Evolutionary conservation across 2,888 invertebrate species (phyloP), one percentile per base, ranked within the genome.

Genomic region (Parnassius mnemosyne): DNA sequence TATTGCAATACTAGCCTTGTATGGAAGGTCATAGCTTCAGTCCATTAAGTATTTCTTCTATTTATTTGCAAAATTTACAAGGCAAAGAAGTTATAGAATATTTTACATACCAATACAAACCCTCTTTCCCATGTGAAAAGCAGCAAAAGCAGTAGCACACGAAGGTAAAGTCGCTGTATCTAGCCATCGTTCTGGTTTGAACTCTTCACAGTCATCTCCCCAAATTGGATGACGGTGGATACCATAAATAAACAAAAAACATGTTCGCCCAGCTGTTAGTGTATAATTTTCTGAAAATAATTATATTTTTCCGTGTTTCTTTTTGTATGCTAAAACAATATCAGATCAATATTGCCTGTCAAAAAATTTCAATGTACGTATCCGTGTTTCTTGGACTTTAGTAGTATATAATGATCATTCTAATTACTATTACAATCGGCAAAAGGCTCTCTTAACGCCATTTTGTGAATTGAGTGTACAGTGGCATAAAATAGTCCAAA

Each of bases 131-230:
- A 84, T 66, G 65, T 84, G 79, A 64, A 86, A 86, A 0, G 77
- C 79, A 7, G 78, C 78, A 34, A 78, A 86, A 0, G 79, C 76
- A 34, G 76, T 80, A 0, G 77, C 75, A 55, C 74, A 80, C 9
- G 77, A 74, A 1, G 84, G 83, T 58, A 84, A 57, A 0, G 63
- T 70, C 9, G 71, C 66, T 0, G 79, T 77, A 13, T 81, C 75
- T 3, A 85, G 65, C 86, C 86, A 85, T 10, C 85, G 71, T 51
- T 85, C 83, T 0, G 85, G 85, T 3, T 70, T 78, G 69, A 86
- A 85, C 65, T 79, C 69, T 20, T 83, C 66, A 0, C 69, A 79
- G 60, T 84, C 83, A 0, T 73, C 63, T 2, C 85, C 85, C 85
- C 85, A 85, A 41, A 79, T 67, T 0, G 83, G 80, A 42, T 84